Conservation (phyloP, 2,113 vertebrate genomes). For the Stercorarius parasiticus region DNA sequence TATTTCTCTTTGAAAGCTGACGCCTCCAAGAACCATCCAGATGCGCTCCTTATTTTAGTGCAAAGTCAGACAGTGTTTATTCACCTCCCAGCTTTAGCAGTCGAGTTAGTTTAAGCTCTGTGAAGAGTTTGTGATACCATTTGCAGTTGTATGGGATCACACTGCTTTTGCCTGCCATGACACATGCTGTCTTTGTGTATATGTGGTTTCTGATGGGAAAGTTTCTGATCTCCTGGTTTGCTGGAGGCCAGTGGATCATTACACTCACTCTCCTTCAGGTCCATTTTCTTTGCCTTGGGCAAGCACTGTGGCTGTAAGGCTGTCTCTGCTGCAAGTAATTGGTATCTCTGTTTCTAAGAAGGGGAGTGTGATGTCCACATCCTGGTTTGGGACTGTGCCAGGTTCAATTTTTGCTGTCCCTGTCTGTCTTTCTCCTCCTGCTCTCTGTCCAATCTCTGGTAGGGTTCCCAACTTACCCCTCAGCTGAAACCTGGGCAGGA, state of each 20-base stretch:
- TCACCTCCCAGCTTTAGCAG: not conserved
- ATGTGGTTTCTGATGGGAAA: not conserved
- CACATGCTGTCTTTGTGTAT: not conserved
- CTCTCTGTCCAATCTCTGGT: not conserved
- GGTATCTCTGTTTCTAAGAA: not conserved
- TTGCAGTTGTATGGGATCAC: not conserved
- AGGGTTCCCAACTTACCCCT: not conserved
- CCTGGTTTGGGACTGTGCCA: not conserved
- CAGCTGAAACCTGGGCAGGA: not conserved
- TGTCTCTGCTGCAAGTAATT: not conserved
- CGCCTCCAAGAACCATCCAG: not conserved
- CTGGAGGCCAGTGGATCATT: not conserved
- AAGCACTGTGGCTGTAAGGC: not conserved
- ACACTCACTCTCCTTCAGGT: not conserved
- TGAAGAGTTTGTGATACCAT: not conserved
- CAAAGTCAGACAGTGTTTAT: not conserved
- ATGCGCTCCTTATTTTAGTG: not conserved
- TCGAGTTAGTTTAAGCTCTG: not conserved
- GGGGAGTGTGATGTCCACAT: not conserved
- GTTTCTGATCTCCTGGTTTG: not conserved
- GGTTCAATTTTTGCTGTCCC: not conserved
- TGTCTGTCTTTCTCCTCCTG: not conserved
- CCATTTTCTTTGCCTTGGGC: not conserved
- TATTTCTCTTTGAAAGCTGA: not conserved
- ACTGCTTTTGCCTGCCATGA: rapidly evolving